Percentiles rank a stretch among this genome's conserved stretches.
Conservation (phyloP, 2,113 vertebrate genomes). For the Bos taurus region DNA sequence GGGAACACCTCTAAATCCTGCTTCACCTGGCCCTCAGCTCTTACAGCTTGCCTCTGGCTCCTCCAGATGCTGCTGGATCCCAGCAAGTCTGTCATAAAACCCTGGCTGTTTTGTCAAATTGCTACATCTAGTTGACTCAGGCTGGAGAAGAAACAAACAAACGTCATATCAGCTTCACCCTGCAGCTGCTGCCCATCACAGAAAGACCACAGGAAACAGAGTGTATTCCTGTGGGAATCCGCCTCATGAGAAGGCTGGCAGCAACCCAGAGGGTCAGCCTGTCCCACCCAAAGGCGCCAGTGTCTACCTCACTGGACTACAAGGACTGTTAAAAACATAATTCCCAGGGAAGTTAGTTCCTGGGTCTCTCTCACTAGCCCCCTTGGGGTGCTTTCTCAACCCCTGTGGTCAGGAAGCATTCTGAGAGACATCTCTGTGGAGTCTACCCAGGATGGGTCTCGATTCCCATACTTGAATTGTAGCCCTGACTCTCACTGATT, state of each 20-base stretch:
- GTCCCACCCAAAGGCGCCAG: constrained; percentile 21
- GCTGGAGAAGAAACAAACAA: constrained; percentile 18
- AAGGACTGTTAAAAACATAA: neutral
- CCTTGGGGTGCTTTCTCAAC: neutral
- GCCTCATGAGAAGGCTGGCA: neutral
- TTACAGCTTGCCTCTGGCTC: neutral
- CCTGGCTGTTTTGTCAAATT: constrained; percentile 5
- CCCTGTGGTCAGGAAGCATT: neutral
- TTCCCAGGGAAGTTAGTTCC: neutral
- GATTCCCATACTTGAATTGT: neutral
- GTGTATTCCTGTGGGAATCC: neutral
- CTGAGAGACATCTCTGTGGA: neutral
- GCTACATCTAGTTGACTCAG: constrained; percentile 25
- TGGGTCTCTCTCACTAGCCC: neutral
- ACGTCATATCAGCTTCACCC: neutral
- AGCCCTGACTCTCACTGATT: neutral
- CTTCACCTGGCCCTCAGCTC: neutral
- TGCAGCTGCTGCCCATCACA: constrained; percentile 55
- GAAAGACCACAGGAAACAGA: constrained; percentile 36
- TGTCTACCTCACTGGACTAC: constrained; percentile 1
- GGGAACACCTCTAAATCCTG: neutral
- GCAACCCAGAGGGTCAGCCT: neutral
- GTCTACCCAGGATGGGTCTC: neutral
- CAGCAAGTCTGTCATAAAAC: neutral
- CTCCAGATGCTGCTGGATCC: neutral